Percentiles rank a stretch among this genome's conserved stretches.
These are phyloP conservation scores for Pyrrhosoma nymphula DNA, from an alignment of 2,888 invertebrate genomes.

Conservation along the genomic window DNA sequence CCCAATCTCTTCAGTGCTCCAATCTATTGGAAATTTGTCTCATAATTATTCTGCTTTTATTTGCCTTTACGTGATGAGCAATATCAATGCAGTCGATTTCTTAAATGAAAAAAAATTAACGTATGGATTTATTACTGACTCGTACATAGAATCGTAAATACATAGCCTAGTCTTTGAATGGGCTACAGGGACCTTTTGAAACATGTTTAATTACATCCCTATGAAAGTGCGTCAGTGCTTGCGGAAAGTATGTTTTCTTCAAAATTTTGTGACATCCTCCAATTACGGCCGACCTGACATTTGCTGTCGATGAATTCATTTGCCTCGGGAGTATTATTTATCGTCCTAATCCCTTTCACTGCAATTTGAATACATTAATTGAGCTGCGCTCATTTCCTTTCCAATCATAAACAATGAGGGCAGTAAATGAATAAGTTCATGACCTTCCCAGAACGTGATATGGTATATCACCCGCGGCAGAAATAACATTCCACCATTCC, in stretches of 20 bases:
- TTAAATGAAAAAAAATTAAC: too few relatives aligned
- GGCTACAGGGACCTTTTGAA: too few relatives aligned
- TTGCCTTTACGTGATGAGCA: too few relatives aligned
- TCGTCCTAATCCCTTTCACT: background rate
- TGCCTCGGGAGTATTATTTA: slow-evolving; percentile 1
- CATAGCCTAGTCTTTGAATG: too few relatives aligned
- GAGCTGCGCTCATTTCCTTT: background rate
- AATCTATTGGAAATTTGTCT: too few relatives aligned
- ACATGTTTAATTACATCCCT: too few relatives aligned
- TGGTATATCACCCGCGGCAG: background rate
- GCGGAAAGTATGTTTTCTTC: background rate
- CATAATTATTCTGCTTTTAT: too few relatives aligned
- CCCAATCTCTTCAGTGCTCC: too few relatives aligned
- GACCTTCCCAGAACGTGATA: background rate
- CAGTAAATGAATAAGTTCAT: background rate
- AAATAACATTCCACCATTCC: background rate
- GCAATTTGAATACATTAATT: slow-evolving; percentile 50
- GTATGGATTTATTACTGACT: too few relatives aligned
- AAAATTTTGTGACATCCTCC: background rate
- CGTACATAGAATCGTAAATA: too few relatives aligned
- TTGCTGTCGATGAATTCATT: background rate
- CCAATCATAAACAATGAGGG: slow-evolving; percentile 30
- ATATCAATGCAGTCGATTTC: too few relatives aligned
- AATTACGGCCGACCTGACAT: background rate
- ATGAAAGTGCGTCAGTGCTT: background rate